Evolutionary conservation across 2,797 vertebrate species (phyloP).

Genomic region (Nyctalus aviator): DNA sequence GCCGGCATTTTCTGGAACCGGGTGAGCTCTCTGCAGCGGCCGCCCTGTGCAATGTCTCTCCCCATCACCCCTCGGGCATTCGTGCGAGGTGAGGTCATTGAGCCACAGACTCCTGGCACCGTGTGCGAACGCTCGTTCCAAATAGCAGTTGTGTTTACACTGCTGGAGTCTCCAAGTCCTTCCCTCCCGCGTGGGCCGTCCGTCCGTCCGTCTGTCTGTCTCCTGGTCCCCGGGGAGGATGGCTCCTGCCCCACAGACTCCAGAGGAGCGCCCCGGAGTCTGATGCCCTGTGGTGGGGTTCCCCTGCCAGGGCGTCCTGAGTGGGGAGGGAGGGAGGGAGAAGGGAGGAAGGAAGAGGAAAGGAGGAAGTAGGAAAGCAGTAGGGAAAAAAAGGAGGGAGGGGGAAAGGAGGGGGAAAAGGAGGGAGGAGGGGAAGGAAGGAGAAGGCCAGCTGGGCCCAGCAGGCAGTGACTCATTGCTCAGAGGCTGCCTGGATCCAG

Average conservation of each 20-base stretch:
- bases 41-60: not conserved
- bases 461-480: not conserved
- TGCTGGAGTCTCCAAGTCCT: not conserved
- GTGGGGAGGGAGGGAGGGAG: not conserved
- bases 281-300: not conserved
- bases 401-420: no score
- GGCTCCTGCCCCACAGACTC: not conserved
- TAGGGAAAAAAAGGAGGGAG: no score
- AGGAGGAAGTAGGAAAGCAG: no score
- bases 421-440: no score
- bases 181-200: not conserved
- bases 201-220: conserved; percentile 8
- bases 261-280: not conserved
- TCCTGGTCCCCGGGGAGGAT: conserved; percentile 5
- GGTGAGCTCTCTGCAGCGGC: not conserved
- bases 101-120: conserved; percentile 27
- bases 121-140: not conserved
- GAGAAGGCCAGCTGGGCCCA: not conserved
- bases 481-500: not conserved
- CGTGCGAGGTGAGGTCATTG: conserved; percentile 55
- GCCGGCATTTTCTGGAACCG: not conserved
- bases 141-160: conserved; percentile 27
- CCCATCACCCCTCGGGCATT: not conserved
- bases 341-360: no score
- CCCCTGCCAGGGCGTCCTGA: not conserved